Percentiles rank a stretch among this genome's conserved stretches.
Conservation (phyloP, 1,140 invertebrate species). For the Caerostris extrusa region DNA sequence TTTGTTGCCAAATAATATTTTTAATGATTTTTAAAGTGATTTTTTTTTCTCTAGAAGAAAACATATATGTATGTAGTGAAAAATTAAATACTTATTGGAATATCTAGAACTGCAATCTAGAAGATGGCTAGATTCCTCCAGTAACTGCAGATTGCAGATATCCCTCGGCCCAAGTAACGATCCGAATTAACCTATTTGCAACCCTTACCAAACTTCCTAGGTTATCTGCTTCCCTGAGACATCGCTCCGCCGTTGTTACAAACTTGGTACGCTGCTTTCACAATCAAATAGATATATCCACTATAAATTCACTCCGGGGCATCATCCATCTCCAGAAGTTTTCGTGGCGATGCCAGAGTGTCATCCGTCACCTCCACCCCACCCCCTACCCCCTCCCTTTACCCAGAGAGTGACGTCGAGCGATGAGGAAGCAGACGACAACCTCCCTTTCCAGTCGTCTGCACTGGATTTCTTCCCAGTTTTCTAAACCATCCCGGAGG, state of each 20-base stretch:
- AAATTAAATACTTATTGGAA: too few species aligned
- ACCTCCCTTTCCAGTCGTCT: background rate
- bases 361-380: slow-evolving; percentile 17
- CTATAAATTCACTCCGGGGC: slow-evolving; percentile 35
- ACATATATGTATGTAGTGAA: too few species aligned
- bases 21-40: too few species aligned
- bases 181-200: too few species aligned
- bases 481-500: background rate
- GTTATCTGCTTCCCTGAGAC: background rate
- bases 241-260: background rate
- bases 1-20: too few species aligned
- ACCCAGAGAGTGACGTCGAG: background rate
- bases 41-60: too few species aligned
- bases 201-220: background rate
- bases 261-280: background rate
- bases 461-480: slow-evolving; percentile 18
- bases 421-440: background rate
- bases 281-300: slow-evolving; percentile 28
- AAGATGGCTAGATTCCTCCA: too few species aligned
- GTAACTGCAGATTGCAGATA: too few species aligned
- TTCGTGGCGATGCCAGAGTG: background rate
- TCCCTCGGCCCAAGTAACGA: too few species aligned
- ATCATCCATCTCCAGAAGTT: slow-evolving; percentile 21
- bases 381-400: background rate
- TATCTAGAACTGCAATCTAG: too few species aligned